A percentile compares a stretch with the other conserved stretches of the same genome.
Evolutionary conservation across 2,113 vertebrate species (phyloP).

Genomic region (Mustela lutreola): DNA sequence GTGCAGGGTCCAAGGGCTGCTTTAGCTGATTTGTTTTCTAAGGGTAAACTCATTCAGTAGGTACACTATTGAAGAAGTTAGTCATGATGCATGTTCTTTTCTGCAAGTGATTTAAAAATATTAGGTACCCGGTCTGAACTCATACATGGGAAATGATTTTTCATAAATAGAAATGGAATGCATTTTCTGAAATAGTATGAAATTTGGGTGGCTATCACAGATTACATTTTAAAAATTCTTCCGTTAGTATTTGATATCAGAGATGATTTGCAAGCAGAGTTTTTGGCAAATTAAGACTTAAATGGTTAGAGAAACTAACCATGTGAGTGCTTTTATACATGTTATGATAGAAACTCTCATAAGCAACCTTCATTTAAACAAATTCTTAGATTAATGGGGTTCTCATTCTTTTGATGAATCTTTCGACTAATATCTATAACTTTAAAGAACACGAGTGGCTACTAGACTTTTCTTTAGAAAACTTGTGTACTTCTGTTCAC

Average conservation of each 20-base stretch:
- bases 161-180: constrained; percentile 62
- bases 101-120: constrained; percentile 71
- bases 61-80: constrained; percentile 36
- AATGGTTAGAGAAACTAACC: constrained; percentile 32
- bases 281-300: constrained; percentile 51
- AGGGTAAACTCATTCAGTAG: background rate
- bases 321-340: background rate
- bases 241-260: background rate
- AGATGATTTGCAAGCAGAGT: background rate
- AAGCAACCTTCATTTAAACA: background rate
- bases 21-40: constrained; percentile 3
- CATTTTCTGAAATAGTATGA: constrained; percentile 67
- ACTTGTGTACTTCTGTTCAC: background rate
- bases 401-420: background rate
- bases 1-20: background rate
- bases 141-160: constrained; percentile 73
- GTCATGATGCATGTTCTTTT: constrained; percentile 68
- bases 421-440: background rate
- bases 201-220: constrained; percentile 56
- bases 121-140: constrained; percentile 65
- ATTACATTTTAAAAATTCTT: constrained; percentile 56
- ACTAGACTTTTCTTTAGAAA: background rate
- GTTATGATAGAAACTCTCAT: background rate
- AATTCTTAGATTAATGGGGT: background rate
- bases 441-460: background rate